Evolutionary conservation across 2,888 invertebrate genomes (phyloP).

Genomic region (Leucoma salicis): DNA sequence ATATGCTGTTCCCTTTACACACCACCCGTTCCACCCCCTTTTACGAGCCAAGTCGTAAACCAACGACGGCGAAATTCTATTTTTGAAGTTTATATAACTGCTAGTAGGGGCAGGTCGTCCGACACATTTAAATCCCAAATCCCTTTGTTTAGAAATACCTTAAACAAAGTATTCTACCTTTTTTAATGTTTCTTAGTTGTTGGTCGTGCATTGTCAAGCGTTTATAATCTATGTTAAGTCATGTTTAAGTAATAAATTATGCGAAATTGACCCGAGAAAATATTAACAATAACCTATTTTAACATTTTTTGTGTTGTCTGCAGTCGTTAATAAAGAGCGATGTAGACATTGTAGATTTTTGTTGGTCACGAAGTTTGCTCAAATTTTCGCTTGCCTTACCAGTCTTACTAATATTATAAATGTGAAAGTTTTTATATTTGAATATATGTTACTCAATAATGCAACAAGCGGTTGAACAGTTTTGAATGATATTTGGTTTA

Average conservation of each 20-base stretch:
- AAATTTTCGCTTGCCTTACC: conserved; percentile 24
- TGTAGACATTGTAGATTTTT: conserved; percentile 28
- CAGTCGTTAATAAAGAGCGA: conserved; percentile 30
- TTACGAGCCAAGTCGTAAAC: conserved; percentile 65
- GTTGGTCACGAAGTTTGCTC: conserved; percentile 22
- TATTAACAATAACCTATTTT: conserved; percentile 38
- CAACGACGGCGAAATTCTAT: conserved; percentile 62
- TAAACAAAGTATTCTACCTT: conserved; percentile 26
- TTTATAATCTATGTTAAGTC: conserved; percentile 41
- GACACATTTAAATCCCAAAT: conserved; percentile 53
- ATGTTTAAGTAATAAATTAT: conserved; percentile 58
- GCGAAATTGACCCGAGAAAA: conserved; percentile 47
- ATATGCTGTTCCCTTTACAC: conserved; percentile 52
- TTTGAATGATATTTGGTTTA: too few species aligned
- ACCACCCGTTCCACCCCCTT: conserved; percentile 48
- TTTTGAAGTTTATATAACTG: conserved; percentile 69
- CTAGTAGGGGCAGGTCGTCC: conserved; percentile 38
- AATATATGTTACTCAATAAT: too few species aligned
- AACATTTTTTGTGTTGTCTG: conserved; percentile 38
- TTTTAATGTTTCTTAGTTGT: conserved; percentile 28
- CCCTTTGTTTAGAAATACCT: conserved; percentile 41
- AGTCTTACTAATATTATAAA: too few species aligned
- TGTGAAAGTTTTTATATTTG: too few species aligned
- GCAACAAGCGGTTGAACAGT: too few species aligned
- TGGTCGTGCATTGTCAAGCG: not conserved